These are phyloP conservation scores for Turritopsis dohrnii DNA, from an alignment of 30 jellyfish, hydroid and myxozoan species.

Conservation along the genomic window DNA sequence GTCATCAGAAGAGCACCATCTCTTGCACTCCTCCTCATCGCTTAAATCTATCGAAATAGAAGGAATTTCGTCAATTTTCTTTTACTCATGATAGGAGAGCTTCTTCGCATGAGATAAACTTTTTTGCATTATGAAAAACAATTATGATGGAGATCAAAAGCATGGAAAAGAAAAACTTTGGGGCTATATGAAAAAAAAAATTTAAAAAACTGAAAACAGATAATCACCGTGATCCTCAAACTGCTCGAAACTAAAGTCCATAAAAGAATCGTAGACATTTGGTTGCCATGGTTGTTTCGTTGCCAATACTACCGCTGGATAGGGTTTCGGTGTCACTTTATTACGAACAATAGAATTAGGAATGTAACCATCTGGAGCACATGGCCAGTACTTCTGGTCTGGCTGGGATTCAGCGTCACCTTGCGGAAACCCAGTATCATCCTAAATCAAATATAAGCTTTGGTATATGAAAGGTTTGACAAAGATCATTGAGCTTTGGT, in stretches of 20 bases:
- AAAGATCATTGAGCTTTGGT: background rate
- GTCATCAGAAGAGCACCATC: background rate
- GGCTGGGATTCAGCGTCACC: background rate
- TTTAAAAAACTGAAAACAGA: too few species aligned
- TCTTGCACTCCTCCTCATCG: background rate
- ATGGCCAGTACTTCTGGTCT: slow-evolving; percentile 59
- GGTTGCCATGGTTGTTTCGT: slow-evolving; percentile 15
- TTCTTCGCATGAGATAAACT: background rate
- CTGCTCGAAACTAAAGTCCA: background rate
- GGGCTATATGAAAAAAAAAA: too few species aligned
- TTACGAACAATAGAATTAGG: slow-evolving; percentile 77
- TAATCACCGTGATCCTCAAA: background rate
- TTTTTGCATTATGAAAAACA: too few species aligned
- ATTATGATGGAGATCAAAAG: too few species aligned
- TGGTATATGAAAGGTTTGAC: background rate
- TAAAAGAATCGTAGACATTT: background rate
- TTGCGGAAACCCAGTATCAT: background rate
- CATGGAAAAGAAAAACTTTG: too few species aligned
- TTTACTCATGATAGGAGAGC: background rate
- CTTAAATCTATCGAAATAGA: background rate
- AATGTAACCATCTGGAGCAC: slow-evolving; percentile 89
- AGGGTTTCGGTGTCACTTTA: slow-evolving; percentile 37
- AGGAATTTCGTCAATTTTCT: background rate
- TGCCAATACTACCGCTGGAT: background rate
- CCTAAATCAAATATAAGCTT: background rate